phyloP scores from a whole-genome alignment of 2,888 invertebrate genomes.

The Syrista parreyssii region DNA sequence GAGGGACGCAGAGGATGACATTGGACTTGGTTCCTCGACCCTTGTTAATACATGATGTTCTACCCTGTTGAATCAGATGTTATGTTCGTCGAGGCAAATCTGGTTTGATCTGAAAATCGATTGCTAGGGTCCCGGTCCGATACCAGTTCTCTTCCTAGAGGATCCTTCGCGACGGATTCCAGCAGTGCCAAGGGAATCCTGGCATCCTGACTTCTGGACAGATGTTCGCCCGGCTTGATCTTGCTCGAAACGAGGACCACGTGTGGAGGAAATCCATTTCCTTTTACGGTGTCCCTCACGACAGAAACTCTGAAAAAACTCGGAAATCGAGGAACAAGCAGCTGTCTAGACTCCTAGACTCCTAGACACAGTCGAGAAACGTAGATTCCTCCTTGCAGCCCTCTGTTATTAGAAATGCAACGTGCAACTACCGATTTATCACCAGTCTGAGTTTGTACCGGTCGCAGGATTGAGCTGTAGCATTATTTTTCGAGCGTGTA shows the following conservation, averaged over 20 bases:
- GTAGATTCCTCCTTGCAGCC: background rate
- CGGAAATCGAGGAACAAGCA: slow-evolving; percentile 18
- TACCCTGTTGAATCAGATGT: slow-evolving; percentile 18
- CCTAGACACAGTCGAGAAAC: background rate
- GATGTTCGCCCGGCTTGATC: slow-evolving; percentile 32
- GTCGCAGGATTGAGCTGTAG: no score
- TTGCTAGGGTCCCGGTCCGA: slow-evolving; percentile 1
- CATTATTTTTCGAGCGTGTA: no score
- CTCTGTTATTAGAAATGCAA: no score
- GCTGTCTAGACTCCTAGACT: slow-evolving; percentile 12
- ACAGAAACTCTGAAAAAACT: slow-evolving; percentile 9
- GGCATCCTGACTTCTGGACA: slow-evolving; percentile 24
- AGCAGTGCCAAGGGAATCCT: background rate
- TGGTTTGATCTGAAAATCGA: slow-evolving; percentile 19
- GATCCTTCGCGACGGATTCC: background rate
- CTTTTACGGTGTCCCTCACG: slow-evolving; percentile 43
- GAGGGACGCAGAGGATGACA: no score
- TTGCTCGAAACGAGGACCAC: slow-evolving; percentile 55
- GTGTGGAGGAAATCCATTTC: slow-evolving; percentile 65
- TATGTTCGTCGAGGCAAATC: slow-evolving; percentile 9
- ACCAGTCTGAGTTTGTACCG: no score
- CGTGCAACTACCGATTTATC: no score
- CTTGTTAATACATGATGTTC: slow-evolving; percentile 19
- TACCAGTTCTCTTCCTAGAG: background rate
- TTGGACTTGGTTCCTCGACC: background rate